These are phyloP conservation scores for Sphenodon punctatus DNA, from an alignment of 2,797 vertebrate species.

Conservation along the genomic window DNA sequence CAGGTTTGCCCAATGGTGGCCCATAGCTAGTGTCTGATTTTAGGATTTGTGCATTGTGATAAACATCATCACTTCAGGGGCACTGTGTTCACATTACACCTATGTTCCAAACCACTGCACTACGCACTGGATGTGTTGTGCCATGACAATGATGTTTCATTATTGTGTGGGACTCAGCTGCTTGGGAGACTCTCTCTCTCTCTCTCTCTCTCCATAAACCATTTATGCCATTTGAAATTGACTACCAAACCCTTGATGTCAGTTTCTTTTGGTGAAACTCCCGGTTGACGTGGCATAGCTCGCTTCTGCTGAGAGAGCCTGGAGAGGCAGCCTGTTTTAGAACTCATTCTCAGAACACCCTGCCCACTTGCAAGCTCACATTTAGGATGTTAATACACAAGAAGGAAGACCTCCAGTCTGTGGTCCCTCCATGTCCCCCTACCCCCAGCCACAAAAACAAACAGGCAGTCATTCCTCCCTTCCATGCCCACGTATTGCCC, in stretches of 20 bases:
- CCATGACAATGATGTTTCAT: neutral
- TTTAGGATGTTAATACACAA: no score
- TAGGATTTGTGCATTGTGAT: neutral
- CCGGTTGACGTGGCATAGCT: no score
- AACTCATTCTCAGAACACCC: no score
- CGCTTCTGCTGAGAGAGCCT: no score
- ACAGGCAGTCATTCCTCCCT: no score
- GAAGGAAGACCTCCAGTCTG: no score
- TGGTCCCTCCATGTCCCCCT: no score
- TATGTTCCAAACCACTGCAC: neutral
- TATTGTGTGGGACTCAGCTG: neutral
- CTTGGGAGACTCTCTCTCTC: no score
- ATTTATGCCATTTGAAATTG: neutral
- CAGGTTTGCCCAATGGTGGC: neutral
- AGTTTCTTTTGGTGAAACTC: neutral
- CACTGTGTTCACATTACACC: neutral
- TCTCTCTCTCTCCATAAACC: neutral
- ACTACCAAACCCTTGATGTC: neutral
- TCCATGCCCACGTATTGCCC: no score
- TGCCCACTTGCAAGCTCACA: no score
- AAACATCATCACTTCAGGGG: neutral
- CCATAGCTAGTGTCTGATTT: neutral
- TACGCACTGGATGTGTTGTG: neutral
- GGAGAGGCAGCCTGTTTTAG: no score
- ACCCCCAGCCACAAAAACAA: no score